A percentile compares a stretch with the other conserved stretches of the same genome.
Conservation (phyloP, 2,888 invertebrate species). For the Ferdinandea cuprea region DNA sequence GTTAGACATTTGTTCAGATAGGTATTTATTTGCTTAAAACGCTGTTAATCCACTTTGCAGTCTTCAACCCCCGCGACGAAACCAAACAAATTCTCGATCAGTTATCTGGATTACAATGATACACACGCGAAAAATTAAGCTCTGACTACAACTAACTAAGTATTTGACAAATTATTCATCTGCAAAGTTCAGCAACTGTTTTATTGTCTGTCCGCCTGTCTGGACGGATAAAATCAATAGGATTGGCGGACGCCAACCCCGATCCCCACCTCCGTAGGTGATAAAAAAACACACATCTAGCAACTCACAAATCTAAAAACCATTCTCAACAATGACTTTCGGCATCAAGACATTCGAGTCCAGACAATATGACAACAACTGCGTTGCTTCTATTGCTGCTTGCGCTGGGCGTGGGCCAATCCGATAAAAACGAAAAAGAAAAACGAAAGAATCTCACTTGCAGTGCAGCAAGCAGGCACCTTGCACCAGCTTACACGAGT, state of each 20-base stretch:
- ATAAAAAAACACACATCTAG: constrained; percentile 18
- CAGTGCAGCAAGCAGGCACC: constrained; percentile 37
- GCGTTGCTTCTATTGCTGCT: constrained; percentile 36
- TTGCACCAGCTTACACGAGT: constrained; percentile 24
- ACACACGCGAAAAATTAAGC: not conserved
- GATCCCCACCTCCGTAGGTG: not conserved
- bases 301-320: constrained; percentile 1
- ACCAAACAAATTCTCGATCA: not conserved
- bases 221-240: constrained; percentile 41
- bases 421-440: constrained; percentile 61
- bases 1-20: not conserved
- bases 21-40: not conserved
- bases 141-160: not conserved
- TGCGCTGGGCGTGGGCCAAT: constrained; percentile 73
- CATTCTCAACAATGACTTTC: constrained; percentile 43
- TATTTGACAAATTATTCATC: not conserved
- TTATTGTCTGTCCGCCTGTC: constrained; percentile 15
- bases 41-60: not conserved
- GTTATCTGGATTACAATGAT: not conserved
- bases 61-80: not conserved
- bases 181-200: constrained; percentile 19
- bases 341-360: constrained; percentile 38
- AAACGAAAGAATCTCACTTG: constrained; percentile 44
- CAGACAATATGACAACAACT: constrained; percentile 50
- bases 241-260: not conserved